Conservation (phyloP, 2,797 vertebrate genomes). For the Bovichtus diacanthus region DNA sequence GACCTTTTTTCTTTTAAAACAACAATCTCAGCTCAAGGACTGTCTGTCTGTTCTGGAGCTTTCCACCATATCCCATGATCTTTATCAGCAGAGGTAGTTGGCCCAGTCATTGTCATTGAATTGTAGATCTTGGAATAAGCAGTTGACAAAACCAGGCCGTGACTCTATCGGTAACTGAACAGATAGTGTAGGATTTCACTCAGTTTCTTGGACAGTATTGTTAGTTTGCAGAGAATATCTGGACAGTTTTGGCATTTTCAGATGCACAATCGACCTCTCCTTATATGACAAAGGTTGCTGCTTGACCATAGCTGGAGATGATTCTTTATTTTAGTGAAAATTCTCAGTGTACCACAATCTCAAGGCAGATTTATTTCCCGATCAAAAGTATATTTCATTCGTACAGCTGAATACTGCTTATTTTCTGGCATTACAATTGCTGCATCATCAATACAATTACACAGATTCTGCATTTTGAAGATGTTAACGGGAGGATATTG, state of each 20-base stretch:
- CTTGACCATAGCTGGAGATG: neutral
- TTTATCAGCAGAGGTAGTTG: no score
- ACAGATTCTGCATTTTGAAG: constrained; percentile 6
- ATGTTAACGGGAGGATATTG: constrained; percentile 8
- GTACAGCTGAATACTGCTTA: neutral
- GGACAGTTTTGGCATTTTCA: neutral
- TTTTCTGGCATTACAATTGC: neutral
- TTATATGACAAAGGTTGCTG: neutral
- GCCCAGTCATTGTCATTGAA: no score
- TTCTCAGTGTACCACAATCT: neutral
- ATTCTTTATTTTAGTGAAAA: neutral
- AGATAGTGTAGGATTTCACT: neutral
- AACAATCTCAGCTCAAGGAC: neutral
- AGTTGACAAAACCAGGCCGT: neutral
- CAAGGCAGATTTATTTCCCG: neutral
- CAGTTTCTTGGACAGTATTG: neutral
- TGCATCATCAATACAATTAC: neutral
- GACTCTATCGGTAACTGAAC: neutral
- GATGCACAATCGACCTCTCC: no score
- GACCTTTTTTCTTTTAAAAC: no score
- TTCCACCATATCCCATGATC: no score
- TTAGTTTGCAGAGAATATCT: no score
- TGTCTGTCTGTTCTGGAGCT: no score
- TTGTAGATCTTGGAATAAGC: neutral
- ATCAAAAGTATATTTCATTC: neutral